Base-by-base conservation (phyloP, 2,888 invertebrate genomes). In the Baccha elongata region DNA sequence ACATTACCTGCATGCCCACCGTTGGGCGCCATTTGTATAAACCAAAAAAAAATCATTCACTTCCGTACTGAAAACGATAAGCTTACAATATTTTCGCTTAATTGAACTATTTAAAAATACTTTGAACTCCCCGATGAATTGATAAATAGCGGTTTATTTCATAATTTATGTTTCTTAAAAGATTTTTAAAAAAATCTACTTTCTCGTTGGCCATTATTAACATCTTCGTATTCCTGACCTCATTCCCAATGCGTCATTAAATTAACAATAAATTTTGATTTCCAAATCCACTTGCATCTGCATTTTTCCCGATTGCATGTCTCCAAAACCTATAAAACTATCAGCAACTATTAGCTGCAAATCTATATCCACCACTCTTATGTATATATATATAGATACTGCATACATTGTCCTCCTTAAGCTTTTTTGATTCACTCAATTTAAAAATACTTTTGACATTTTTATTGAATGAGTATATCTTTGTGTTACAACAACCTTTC, bases 391-490 rank as follows among this genome's bases (percentile, higher is more conserved):
- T 52, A 6, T 29, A 52, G 8, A 10, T 21, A n/a, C 11, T 26
- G 55, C 37, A 53, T 19, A 13, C 21, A 53, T n/a, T n/a, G 13
- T 46, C 40, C 55, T 19, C 48, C 71, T 62, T 40, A 6, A 53
- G 69, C 26, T 52, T 37, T 69, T 74, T 44, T 44, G 74, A 65
- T 80, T 75, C 58, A 75, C 40, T 75, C 48, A 42, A 58, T 58
- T 69, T 69, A 69, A 58, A 80, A 80, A 80, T 80, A 75, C 64
- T 64, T 69, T 44, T 74, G 80, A 74, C 69, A 75, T 74, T 80
- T 69, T 58, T 69, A 69, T 74, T 44, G 55, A 17, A 17, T 60
- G 58, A 60, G 44, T 78, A 13, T 42, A 26, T 60, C 5, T 13
- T 37, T 26, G 5, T 8, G 1, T 8, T 15, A 23, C 26, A 44